Evolutionary conservation across 1,140 invertebrate genomes (phyloP).

Genomic region (Microplitis mediator): DNA sequence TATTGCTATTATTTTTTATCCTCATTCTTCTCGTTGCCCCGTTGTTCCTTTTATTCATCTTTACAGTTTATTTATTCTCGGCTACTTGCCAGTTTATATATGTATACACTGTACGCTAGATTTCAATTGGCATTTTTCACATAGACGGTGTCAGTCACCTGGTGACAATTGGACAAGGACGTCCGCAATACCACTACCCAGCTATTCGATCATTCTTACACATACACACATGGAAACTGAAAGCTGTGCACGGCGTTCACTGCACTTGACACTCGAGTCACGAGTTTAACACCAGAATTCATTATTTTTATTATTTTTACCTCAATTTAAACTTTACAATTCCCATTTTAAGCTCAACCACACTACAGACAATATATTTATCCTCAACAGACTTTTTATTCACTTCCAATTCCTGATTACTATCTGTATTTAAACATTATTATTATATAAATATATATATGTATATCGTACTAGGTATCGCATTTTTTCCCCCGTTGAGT

Average conservation of each 20-base stretch:
- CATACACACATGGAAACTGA: not conserved
- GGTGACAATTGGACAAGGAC: conserved; percentile 26
- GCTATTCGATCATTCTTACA: not conserved
- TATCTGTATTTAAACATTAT: no score
- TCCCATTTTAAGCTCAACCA: no score
- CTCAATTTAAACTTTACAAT: no score
- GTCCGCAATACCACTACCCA: not conserved
- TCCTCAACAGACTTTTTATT: no score
- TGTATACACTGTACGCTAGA: not conserved
- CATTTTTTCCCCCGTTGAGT: not conserved
- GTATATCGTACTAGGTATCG: not conserved
- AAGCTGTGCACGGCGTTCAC: not conserved
- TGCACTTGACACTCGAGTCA: conserved; percentile 1
- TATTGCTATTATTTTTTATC: no score
- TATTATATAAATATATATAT: no score
- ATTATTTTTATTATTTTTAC: not conserved
- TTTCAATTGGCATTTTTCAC: not conserved
- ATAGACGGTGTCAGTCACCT: conserved; percentile 22
- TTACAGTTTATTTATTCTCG: not conserved
- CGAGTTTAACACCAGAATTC: not conserved
- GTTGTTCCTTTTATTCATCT: not conserved
- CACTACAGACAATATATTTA: no score
- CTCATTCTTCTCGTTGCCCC: no score
- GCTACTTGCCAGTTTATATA: not conserved
- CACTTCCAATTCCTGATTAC: no score